Conservation (phyloP, 30 jellyfish, hydroid and myxozoan species). For the Chironex yamaguchii region DNA sequence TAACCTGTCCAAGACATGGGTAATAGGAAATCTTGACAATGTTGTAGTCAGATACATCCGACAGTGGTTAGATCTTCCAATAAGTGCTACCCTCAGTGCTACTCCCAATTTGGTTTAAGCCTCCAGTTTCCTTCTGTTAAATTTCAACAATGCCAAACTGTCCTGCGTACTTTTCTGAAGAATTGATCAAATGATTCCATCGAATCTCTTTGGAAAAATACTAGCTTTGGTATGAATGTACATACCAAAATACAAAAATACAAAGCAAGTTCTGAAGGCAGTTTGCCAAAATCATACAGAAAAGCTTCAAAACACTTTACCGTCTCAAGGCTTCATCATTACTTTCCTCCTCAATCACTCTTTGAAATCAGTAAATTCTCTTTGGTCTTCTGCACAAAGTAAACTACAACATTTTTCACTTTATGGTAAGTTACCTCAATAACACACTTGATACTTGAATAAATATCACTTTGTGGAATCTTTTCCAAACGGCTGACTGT, state of each 20-base stretch:
- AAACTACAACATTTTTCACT: conserved; percentile 6
- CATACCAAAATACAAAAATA: conserved; percentile 8
- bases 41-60: background rate
- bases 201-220: conserved; percentile 1
- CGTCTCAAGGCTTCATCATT: conserved; percentile 16
- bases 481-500: conserved; percentile 23
- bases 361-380: background rate
- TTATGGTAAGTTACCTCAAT: conserved; percentile 20
- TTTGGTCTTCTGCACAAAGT: conserved; percentile 29
- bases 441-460: conserved; percentile 9
- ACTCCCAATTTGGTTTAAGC: conserved; percentile 14
- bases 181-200: background rate
- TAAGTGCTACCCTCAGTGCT: conserved; percentile 41
- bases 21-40: conserved; percentile 24
- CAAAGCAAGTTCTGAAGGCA: conserved; percentile 21
- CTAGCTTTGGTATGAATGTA: background rate
- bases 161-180: background rate
- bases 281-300: conserved; percentile 12
- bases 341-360: background rate
- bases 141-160: conserved; percentile 18
- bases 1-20: conserved; percentile 2
- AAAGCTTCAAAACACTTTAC: background rate
- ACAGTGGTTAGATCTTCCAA: conserved; percentile 29
- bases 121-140: conserved; percentile 21
- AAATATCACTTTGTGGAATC: conserved; percentile 3